Conservation (phyloP, 2,113 vertebrate species). For the Atractosteus spatula region DNA sequence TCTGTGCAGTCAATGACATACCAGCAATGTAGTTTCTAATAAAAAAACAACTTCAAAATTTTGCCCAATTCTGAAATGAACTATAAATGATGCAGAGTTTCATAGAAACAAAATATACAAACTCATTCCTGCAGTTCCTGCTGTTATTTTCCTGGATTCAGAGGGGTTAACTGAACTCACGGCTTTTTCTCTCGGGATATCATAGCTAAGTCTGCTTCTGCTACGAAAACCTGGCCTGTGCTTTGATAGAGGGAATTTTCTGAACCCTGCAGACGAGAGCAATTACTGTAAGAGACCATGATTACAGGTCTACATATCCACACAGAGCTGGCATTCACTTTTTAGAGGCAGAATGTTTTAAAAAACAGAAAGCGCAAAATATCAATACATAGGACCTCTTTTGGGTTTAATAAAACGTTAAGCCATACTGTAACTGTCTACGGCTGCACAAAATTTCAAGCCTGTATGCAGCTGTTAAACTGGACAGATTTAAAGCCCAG, state of each 20-base stretch:
- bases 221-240: conserved; percentile 52
- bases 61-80: too few relatives aligned
- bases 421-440: conserved; percentile 20
- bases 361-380: conserved; percentile 25
- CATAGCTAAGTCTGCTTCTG: conserved; percentile 57
- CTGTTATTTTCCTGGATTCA: neutral
- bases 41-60: too few relatives aligned
- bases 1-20: too few relatives aligned
- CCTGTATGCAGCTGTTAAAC: conserved; percentile 41
- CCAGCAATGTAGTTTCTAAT: too few relatives aligned
- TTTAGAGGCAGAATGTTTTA: conserved; percentile 21
- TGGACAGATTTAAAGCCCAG: conserved; percentile 57
- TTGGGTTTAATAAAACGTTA: conserved; percentile 21
- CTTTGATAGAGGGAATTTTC: conserved; percentile 57
- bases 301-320: conserved; percentile 51
- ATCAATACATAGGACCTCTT: conserved; percentile 34
- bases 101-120: neutral
- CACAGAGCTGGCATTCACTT: conserved; percentile 37
- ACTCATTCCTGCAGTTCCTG: too few relatives aligned
- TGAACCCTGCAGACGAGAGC: conserved; percentile 56
- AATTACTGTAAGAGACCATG: conserved; percentile 63
- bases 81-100: neutral
- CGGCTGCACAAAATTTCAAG: conserved; percentile 19
- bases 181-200: conserved; percentile 26
- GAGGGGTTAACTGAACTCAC: conserved; percentile 41